These are phyloP conservation scores for Scaeva pyrastri DNA, from an alignment of 2,888 invertebrate species.

Conservation along the genomic window DNA sequence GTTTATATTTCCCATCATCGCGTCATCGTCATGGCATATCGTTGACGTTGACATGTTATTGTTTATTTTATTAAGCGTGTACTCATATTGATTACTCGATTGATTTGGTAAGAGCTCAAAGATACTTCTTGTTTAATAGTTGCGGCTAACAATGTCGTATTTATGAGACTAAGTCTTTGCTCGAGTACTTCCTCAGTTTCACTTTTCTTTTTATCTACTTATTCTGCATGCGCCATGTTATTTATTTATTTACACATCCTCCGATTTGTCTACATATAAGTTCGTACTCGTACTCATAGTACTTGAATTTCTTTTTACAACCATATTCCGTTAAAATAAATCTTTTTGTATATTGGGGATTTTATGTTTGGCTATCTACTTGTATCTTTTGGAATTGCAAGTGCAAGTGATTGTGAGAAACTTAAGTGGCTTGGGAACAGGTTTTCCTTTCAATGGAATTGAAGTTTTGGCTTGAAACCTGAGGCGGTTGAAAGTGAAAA, in stretches of 20 bases:
- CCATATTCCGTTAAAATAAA: conserved; percentile 37
- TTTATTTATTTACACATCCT: background rate
- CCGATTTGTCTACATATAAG: conserved; percentile 16
- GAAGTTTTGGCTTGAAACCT: conserved; percentile 27
- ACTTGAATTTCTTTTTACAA: conserved; percentile 51
- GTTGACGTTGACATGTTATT: conserved; percentile 26
- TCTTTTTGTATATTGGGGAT: background rate
- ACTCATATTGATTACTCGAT: conserved; percentile 65
- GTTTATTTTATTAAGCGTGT: conserved; percentile 31
- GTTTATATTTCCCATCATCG: conserved; percentile 34
- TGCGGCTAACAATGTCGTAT: conserved; percentile 31
- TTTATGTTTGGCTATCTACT: conserved; percentile 10
- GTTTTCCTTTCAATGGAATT: conserved; percentile 59
- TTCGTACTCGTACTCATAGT: background rate
- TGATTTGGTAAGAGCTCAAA: no score
- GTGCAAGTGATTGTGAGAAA: conserved; percentile 69
- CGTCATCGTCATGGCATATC: background rate
- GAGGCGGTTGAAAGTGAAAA: conserved; percentile 69
- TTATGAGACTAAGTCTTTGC: conserved; percentile 40
- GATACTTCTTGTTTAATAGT: conserved; percentile 27
- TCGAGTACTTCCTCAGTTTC: conserved; percentile 74
- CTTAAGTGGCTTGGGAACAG: conserved; percentile 48
- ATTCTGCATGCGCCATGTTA: background rate
- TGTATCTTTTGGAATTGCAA: conserved; percentile 2
- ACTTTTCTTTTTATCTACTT: conserved; percentile 64